Base-by-base conservation (phyloP, 1,140 invertebrate genomes). In the Chrysoperla carnea region DNA sequence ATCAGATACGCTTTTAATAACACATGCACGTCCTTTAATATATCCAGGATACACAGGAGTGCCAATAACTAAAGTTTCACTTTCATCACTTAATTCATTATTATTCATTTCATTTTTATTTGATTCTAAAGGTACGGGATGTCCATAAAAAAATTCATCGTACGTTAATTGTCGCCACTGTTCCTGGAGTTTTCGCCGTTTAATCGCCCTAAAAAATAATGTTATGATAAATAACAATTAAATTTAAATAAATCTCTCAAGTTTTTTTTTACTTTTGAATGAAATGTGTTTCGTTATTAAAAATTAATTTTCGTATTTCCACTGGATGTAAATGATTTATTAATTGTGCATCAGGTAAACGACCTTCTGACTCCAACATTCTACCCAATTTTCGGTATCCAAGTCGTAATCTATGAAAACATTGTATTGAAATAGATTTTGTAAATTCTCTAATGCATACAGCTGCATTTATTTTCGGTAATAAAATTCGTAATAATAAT, bases 41-140 rank as follows among this genome's bases (percentile, higher is more conserved):
- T 66, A 62, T 13, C 84, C 84, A 9, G 67, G 60, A 52, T 70
- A 81, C 0, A 85, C 81, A 2, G 83, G 73, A 6, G 81, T 81
- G 13, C 79, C 84, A 53, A 55, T 48, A 28, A 79, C 48, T 37
- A 52, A 57, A 6, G 53, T 50, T 41, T 52, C 57, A 39, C 2
- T 23, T 3, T 23, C 17, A 3, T 23, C 17, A 23, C 5, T 5
- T 23, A 23, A 2, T 23, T 23, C 17, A 23, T 23, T 23, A 23
- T 5, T 23, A n/a, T n/a, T n/a, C n/a, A n/a, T n/a, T 23, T 23
- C 17, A 23, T 23, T 23, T 3, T 5, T 23, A 23, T 5, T 23
- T 23, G 17, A 23, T 23, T 23, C 17, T 23, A 23, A 3, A 23
- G 72, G 71, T 37, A 60, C 38, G 7, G 73, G 70, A 50, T 70